Conservation (phyloP, 2,888 invertebrate species). For the Drosophila neonasuta region DNA sequence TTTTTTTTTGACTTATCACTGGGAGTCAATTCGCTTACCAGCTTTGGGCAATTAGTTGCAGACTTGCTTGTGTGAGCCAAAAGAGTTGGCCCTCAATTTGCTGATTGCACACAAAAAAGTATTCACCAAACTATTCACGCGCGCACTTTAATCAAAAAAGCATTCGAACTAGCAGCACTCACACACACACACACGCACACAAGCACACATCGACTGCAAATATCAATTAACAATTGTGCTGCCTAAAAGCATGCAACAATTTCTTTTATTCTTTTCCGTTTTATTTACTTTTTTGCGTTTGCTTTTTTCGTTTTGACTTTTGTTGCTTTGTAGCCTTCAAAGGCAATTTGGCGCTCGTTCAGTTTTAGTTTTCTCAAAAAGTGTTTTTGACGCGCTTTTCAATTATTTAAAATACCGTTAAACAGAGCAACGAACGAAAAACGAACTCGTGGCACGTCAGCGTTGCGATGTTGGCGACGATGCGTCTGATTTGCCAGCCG, state of each 20-base stretch:
- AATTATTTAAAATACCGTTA: conserved; percentile 72
- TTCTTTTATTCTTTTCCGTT: conserved; percentile 35
- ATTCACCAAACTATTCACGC: conserved; percentile 59
- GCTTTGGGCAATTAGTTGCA: conserved; percentile 26
- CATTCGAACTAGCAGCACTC: conserved; percentile 27
- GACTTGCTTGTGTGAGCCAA: conserved; percentile 26
- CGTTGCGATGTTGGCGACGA: conserved; percentile 9
- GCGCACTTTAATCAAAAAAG: conserved; percentile 66
- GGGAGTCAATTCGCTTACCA: conserved; percentile 40
- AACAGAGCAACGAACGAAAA: conserved; percentile 11
- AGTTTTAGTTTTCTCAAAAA: conserved; percentile 41
- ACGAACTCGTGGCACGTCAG: conserved; percentile 9
- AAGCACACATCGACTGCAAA: conserved; percentile 22
- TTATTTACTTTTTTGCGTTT: conserved; percentile 12
- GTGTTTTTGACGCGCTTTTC: conserved; percentile 52
- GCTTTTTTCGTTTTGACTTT: conserved; percentile 4
- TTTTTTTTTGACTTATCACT: too few species aligned
- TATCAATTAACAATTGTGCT: conserved; percentile 63
- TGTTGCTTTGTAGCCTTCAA: conserved; percentile 30
- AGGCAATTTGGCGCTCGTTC: conserved; percentile 34
- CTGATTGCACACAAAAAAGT: conserved; percentile 60
- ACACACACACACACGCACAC: conserved; percentile 26
- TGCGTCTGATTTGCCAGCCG: conserved; percentile 61
- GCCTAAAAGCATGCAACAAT: conserved; percentile 65
- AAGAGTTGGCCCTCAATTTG: conserved; percentile 47